A percentile compares a stretch with the other conserved stretches of the same genome.
These are phyloP conservation scores for Ameiurus melas DNA, from an alignment of 2,113 vertebrate genomes.

Conservation along the genomic window DNA sequence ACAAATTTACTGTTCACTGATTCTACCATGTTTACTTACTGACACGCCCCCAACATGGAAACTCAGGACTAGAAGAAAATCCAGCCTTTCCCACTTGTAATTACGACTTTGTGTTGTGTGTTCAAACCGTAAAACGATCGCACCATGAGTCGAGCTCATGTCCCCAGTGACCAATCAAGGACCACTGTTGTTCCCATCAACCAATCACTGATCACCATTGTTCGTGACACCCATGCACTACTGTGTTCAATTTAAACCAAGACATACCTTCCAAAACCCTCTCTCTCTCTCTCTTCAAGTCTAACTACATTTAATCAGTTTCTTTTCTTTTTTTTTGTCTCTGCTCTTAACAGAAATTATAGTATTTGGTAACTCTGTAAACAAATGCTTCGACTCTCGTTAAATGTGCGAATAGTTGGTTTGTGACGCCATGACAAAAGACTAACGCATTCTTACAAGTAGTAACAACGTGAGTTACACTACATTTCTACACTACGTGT, in stretches of 20 bases:
- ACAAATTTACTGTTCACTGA: too few species aligned
- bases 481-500: not conserved
- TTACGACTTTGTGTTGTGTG: too few species aligned
- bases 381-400: not conserved
- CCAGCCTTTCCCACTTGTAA: too few species aligned
- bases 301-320: not conserved
- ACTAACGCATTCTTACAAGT: not conserved
- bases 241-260: not conserved
- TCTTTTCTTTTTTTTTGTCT: not conserved
- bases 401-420: not conserved
- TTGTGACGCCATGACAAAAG: not conserved
- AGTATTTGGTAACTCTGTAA: not conserved
- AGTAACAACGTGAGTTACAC: not conserved
- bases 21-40: too few species aligned
- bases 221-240: not conserved
- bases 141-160: too few species aligned
- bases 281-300: not conserved
- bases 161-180: not conserved
- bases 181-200: not conserved
- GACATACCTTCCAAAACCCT: not conserved
- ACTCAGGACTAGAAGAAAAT: too few species aligned
- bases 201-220: not conserved
- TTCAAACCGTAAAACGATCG: too few species aligned
- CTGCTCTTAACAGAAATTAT: not conserved
- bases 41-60: too few species aligned